Base-by-base conservation (phyloP, 2,888 invertebrate species). In the Hirtodrosophila duncani region DNA sequence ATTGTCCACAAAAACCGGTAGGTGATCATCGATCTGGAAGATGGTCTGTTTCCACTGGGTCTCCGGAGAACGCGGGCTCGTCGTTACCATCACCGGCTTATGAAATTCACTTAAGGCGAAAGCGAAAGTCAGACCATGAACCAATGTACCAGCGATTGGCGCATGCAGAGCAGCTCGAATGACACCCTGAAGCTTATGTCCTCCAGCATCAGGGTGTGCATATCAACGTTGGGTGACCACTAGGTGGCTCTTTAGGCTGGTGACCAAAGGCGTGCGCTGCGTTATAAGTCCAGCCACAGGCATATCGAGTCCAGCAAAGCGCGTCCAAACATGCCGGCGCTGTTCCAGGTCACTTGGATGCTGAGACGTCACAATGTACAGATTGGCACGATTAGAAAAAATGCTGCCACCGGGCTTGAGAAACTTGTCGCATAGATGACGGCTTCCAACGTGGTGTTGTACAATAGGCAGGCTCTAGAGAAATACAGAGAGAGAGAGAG, bases 11-110 rank as follows among this genome's bases (percentile, higher is more conserved):
- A 21, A 26, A 8, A 69, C 10, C 14, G 67, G 67, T 5, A 67
- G 14, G 38, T 66, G 57, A 0, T 37, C 23, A 3, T 69, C 58
- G 23, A 67, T 45, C 14, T 17, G 58, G 10, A 69, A 69, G 21
- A 69, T 43, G 1, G 67, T 30, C 7, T 67, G 67, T 31, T 46
- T 39, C 67, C 67, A 67, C 5, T 67, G 67, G 0, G 66, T 69
- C 26, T 13, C 3, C 6, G 21, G 17, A 0, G 31, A 50, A 16
- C 10, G 24, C 2, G 67, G 67, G 13, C 51, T 45, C 4, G 50
- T 65, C 0, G 60, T 30, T 2, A 59, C 30, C 2, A 39, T 27
- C 3, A 26, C 10, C 9, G 23, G 1, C 14, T 9, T 7, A n/a
- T 23, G 13, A 5, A 8, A 1, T 10, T 10, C 5, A 6, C 3